Conservation (phyloP, 2,888 invertebrate species). For the Ferrisia virgata region DNA sequence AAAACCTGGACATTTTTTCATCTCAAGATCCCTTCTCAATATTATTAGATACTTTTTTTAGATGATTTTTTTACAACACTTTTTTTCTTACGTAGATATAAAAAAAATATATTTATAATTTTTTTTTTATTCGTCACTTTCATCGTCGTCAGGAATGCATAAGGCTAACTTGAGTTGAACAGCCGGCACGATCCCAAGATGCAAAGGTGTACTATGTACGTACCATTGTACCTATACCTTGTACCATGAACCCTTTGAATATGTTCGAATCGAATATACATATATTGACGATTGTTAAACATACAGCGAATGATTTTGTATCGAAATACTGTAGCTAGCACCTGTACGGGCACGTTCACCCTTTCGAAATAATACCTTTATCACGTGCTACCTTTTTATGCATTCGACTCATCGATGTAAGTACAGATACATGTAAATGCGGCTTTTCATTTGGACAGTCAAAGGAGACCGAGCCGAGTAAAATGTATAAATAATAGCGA, state of each 20-base stretch:
- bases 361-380: background rate
- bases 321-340: background rate
- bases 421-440: background rate
- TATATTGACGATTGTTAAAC: background rate
- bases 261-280: background rate
- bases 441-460: background rate
- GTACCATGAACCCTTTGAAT: background rate
- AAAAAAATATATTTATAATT: background rate
- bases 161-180: background rate
- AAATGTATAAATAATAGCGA: background rate
- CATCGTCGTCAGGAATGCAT: background rate
- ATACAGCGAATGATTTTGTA: background rate
- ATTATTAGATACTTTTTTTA: background rate
- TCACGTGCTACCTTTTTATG: conserved; percentile 1
- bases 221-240: background rate
- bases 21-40: background rate
- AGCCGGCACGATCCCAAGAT: background rate
- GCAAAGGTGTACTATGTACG: background rate
- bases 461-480: background rate
- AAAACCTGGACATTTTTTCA: background rate
- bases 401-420: background rate
- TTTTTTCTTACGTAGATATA: background rate
- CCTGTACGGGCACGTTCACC: background rate
- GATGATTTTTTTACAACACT: background rate
- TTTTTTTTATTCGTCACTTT: background rate